Evolutionary conservation across 92 coral and sea anemone genomes (phyloP).

Genomic region (Meandrina meandrites): DNA sequence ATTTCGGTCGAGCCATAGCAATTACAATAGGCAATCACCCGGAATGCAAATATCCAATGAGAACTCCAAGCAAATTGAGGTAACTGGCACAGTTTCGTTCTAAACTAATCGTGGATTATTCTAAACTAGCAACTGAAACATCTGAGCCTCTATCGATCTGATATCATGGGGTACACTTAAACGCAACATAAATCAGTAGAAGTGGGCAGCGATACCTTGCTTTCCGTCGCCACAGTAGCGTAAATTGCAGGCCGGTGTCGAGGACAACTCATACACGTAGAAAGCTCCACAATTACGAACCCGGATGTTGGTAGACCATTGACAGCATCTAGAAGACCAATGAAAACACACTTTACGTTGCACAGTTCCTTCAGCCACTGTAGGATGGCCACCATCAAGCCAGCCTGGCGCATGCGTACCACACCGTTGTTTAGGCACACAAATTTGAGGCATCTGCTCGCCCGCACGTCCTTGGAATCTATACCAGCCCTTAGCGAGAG

Average conservation of each 20-base stretch:
- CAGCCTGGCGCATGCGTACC: slow-evolving; percentile 1
- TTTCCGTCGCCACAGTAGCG: neutral
- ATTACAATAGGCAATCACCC: too few species aligned
- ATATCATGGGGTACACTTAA: too few species aligned
- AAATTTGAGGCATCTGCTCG: neutral
- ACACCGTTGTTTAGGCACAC: neutral
- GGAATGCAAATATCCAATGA: too few species aligned
- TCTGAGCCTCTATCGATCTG: too few species aligned
- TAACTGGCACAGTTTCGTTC: too few species aligned
- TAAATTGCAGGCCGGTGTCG: too few species aligned
- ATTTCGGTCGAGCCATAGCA: too few species aligned
- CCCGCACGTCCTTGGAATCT: neutral
- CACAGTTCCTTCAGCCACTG: neutral
- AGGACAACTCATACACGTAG: neutral
- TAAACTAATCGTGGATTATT: too few species aligned
- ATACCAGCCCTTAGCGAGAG: neutral
- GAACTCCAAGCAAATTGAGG: too few species aligned
- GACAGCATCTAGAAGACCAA: neutral
- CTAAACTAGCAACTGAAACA: too few species aligned
- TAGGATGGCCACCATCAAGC: neutral
- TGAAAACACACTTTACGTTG: neutral
- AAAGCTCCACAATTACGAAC: neutral
- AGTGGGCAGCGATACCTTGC: too few species aligned
- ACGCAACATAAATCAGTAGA: too few species aligned
- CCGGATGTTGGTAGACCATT: neutral